Percentiles rank a stretch among this genome's conserved stretches.
These are phyloP conservation scores for Chironomus striatipennis DNA, from an alignment of 1,140 invertebrate genomes.

Conservation along the genomic window DNA sequence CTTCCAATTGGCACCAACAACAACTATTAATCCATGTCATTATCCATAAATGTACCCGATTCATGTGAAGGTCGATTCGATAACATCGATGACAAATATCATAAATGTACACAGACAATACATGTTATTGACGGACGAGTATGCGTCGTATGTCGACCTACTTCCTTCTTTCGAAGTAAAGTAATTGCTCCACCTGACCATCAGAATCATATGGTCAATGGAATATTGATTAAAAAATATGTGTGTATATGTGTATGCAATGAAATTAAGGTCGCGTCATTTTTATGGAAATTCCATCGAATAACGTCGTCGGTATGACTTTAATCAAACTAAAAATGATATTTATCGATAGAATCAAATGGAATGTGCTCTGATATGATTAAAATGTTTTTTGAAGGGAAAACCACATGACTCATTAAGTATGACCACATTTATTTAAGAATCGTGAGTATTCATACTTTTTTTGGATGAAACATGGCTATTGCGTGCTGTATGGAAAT, in stretches of 20 bases:
- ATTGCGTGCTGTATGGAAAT: background rate
- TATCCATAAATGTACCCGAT: background rate
- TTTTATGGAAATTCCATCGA: background rate
- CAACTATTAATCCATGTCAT: background rate
- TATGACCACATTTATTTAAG: background rate
- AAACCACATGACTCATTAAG: background rate
- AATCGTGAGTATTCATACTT: background rate
- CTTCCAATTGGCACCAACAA: background rate
- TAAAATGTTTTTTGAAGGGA: background rate
- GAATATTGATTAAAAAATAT: background rate
- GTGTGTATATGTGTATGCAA: background rate
- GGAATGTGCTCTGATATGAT: too few relatives aligned
- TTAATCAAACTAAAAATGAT: too few relatives aligned
- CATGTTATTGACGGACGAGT: background rate
- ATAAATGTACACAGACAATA: background rate
- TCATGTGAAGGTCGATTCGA: constrained; percentile 12
- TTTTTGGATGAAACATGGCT: background rate
- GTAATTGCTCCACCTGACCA: background rate
- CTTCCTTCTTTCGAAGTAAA: background rate
- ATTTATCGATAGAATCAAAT: too few relatives aligned
- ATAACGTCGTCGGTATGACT: background rate
- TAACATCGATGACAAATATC: background rate
- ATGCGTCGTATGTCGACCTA: background rate
- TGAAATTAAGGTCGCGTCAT: background rate
- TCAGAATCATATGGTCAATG: background rate